A percentile compares a stretch with the other conserved stretches of the same genome.
phyloP scores from a whole-genome alignment of 2,113 vertebrate genomes.

The Synodontis membranacea region DNA sequence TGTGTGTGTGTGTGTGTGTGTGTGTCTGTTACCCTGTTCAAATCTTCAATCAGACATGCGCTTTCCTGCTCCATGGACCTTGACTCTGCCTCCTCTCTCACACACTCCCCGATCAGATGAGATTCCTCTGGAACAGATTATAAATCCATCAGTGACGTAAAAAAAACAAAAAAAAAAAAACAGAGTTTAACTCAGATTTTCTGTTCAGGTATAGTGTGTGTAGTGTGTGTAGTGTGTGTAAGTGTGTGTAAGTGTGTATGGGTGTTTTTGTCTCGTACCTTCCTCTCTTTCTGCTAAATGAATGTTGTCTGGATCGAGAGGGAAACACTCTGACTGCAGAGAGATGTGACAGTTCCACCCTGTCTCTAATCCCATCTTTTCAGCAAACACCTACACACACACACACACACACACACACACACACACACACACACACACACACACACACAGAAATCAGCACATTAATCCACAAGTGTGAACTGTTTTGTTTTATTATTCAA shows the following conservation, averaged over 20 bases:
- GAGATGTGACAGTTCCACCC: slow-evolving; percentile 57
- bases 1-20: neutral
- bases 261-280: neutral
- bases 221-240: too few species aligned
- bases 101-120: slow-evolving; percentile 19
- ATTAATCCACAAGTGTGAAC: neutral
- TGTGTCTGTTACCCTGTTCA: slow-evolving; percentile 51
- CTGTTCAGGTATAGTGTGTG: too few species aligned
- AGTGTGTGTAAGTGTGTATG: too few species aligned
- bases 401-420: neutral
- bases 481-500: too few species aligned
- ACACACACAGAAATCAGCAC: neutral
- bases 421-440: slow-evolving; percentile 28
- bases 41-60: slow-evolving; percentile 49
- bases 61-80: slow-evolving; percentile 43
- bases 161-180: neutral
- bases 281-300: slow-evolving; percentile 12
- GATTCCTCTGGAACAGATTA: slow-evolving; percentile 28
- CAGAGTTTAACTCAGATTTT: neutral
- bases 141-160: neutral
- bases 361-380: slow-evolving; percentile 51
- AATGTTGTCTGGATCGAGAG: slow-evolving; percentile 41
- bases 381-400: slow-evolving; percentile 50
- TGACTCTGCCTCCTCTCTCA: slow-evolving; percentile 30
- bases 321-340: slow-evolving; percentile 51